A percentile compares a stretch with the other conserved stretches of the same genome.
phyloP scores from a whole-genome alignment of 37 sponge, comb jelly and placozoan species.

The Eunapius fragilis region DNA sequence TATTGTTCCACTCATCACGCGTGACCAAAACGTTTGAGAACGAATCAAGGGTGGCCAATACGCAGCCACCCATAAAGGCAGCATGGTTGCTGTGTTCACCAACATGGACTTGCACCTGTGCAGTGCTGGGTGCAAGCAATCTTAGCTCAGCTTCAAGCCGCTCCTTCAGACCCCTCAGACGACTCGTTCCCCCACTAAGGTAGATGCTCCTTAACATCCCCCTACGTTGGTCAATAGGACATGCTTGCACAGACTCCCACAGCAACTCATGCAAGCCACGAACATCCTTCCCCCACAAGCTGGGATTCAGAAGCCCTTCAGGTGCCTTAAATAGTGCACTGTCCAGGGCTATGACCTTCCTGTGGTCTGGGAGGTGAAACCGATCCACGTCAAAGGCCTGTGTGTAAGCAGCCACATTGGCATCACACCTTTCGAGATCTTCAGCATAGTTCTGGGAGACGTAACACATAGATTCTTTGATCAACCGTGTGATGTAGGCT shows the following conservation, averaged over 20 bases:
- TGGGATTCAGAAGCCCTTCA: constrained; percentile 75
- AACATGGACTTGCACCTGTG: constrained; percentile 64
- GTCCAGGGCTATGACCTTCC: constrained; percentile 58
- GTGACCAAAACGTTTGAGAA: constrained; percentile 59
- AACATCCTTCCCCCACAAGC: constrained; percentile 76
- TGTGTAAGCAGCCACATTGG: constrained; percentile 32
- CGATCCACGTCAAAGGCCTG: constrained; percentile 62
- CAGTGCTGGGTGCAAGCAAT: constrained; percentile 23
- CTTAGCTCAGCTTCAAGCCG: constrained; percentile 67
- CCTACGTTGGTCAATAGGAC: constrained; percentile 69
- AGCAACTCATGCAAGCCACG: constrained; percentile 64
- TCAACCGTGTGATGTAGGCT: constrained; percentile 62
- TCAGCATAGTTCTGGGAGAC: constrained; percentile 58
- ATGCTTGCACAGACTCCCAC: constrained; percentile 78
- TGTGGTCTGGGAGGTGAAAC: constrained; percentile 74
- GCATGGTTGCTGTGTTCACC: constrained; percentile 66
- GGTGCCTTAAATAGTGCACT: constrained; percentile 54
- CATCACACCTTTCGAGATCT: constrained; percentile 32
- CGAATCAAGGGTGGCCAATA: constrained; percentile 63
- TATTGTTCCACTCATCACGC: constrained; percentile 43
- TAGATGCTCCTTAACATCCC: constrained; percentile 63
- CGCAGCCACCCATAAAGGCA: constrained; percentile 75
- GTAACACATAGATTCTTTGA: constrained; percentile 77
- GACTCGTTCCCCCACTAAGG: constrained; percentile 68
- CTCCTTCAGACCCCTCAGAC: constrained; percentile 64